Conservation (phyloP, 2,797 vertebrate species). For the Rhabdomys pumilio region DNA sequence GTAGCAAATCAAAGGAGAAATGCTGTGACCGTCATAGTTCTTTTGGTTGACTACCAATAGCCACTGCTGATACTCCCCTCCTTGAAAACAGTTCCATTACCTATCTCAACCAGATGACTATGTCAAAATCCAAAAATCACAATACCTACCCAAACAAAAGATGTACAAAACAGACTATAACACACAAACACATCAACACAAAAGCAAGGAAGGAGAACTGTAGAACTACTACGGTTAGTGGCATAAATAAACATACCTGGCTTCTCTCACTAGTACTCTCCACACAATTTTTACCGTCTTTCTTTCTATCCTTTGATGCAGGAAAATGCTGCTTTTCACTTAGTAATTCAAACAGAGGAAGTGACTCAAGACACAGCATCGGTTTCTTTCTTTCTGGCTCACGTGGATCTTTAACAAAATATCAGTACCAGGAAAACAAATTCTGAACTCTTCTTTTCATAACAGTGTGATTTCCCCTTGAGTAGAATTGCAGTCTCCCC, state of each 20-base stretch:
- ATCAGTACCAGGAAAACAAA: conserved; percentile 12
- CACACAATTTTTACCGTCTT: neutral
- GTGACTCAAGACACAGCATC: neutral
- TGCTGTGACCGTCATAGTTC: neutral
- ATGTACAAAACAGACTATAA: neutral
- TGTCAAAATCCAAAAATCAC: neutral
- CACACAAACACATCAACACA: neutral
- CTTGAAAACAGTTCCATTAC: neutral
- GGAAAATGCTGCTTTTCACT: conserved; percentile 44
- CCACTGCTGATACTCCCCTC: neutral
- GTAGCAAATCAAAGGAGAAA: neutral
- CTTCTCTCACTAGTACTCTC: neutral
- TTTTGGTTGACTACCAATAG: neutral
- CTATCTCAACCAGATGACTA: neutral
- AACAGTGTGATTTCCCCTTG: conserved; percentile 23
- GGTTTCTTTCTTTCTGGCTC: neutral
- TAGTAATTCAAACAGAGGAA: conserved; percentile 45
- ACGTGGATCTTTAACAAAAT: conserved; percentile 42
- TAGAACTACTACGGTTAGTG: neutral
- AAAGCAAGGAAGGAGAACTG: neutral
- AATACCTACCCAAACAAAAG: neutral
- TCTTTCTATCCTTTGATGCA: neutral
- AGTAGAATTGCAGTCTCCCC: neutral
- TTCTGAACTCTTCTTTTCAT: conserved; percentile 66
- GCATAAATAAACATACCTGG: neutral